phyloP scores from a whole-genome alignment of 2,113 vertebrate genomes.

The Camelus bactrianus region DNA sequence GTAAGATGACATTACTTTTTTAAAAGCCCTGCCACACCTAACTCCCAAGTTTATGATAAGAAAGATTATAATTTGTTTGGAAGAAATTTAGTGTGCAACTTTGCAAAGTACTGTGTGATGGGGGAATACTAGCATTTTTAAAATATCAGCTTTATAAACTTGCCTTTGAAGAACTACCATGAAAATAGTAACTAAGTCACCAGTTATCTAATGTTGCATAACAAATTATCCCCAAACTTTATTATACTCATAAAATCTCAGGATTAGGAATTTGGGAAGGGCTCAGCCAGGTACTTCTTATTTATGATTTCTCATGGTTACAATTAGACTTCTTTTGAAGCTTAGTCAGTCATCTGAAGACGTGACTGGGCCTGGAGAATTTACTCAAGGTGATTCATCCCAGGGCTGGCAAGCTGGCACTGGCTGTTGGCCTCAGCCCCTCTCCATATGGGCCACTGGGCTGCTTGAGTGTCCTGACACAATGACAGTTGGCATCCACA shows the following conservation, averaged over 20 bases:
- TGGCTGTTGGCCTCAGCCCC: not conserved
- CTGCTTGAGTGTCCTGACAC: not conserved
- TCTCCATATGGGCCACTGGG: not conserved
- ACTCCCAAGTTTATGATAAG: not conserved
- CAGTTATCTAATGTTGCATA: not conserved
- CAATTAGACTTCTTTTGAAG: not conserved
- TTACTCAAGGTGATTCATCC: not conserved
- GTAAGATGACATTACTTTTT: not conserved
- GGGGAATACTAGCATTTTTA: not conserved
- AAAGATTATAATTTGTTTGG: constrained; percentile 2
- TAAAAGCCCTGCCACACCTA: not conserved
- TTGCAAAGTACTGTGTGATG: not conserved
- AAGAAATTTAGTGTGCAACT: not conserved
- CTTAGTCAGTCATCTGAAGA: not conserved
- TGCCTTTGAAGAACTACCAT: not conserved
- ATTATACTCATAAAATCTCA: not conserved
- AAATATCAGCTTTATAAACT: not conserved
- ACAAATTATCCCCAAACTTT: not conserved
- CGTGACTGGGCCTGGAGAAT: not conserved
- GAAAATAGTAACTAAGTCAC: not conserved
- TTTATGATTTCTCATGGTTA: not conserved
- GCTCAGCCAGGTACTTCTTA: not conserved
- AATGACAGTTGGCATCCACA: not conserved
- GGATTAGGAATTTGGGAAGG: not conserved
- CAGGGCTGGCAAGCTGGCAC: not conserved